Base-by-base conservation (phyloP, 2,888 invertebrate species). In the Leptinotarsa haldemani region DNA sequence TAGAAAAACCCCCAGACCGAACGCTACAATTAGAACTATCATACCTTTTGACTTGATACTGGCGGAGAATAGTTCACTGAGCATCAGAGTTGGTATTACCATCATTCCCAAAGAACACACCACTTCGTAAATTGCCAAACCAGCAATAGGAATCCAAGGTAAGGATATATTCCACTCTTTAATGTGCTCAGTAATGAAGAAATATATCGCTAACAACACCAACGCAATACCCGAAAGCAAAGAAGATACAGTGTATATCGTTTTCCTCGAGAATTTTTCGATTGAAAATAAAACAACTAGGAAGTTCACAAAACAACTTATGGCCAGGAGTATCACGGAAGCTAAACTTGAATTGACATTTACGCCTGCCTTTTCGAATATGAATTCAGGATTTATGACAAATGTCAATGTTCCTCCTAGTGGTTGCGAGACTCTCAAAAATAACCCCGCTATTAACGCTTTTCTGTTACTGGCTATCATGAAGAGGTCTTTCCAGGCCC, bases 11-110 rank as follows among this genome's bases (percentile, higher is more conserved):
- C 79, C 75, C 1, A 81, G 9, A 7, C 83, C 83, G 64, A 83
- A 81, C 64, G 79, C 80, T 20, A 85, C 78, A 71, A 83, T 84
- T 46, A 83, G 64, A 4, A 84, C 40, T 5, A 80, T 77, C 58
- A 84, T 73, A 22, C 81, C 86, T 79, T 85, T 85, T 4, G 79
- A 79, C 78, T 85, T 85, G 47, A 86, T 82, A 70, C 84, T 84
- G 12, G 84, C 79, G 4, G 85, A 83, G 70, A 85, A 86, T n/a
- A 86, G 69, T 76, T 85, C 85, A 3, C 84, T 82, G 15, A 82
- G 53, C 80, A 85, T 80, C 22, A 85, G 75, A 61, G 82, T 83
- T 1, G 86, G 85, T 20, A 85, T 79, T 12, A 84, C 78, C 7
- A 83, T 83, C 53, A 85, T 72, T 30, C 85, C 85, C 22, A 79